Conservation (phyloP, 2,888 invertebrate species). For the Volucella inflata region DNA sequence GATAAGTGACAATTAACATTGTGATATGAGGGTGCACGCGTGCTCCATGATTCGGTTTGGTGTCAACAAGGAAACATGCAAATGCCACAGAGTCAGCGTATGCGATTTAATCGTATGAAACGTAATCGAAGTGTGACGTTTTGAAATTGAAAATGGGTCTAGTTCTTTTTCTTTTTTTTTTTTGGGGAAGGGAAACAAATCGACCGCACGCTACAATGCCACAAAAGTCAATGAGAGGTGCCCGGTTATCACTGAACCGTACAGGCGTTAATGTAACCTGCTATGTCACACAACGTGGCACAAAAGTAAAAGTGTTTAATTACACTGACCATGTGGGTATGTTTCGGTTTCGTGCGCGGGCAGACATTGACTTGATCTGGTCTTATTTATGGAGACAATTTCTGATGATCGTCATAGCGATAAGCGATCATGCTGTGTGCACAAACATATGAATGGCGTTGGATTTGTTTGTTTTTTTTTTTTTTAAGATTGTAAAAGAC, state of each 20-base stretch:
- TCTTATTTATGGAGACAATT: constrained; percentile 52
- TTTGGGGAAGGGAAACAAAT: constrained; percentile 4
- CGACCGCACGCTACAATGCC: constrained; percentile 48
- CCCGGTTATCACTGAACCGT: constrained; percentile 57
- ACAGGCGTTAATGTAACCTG: constrained; percentile 68
- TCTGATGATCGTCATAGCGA: constrained; percentile 29
- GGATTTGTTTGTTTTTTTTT: not conserved
- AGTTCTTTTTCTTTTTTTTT: not conserved
- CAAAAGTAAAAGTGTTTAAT: constrained; percentile 57
- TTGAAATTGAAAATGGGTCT: not conserved
- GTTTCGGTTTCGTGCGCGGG: constrained; percentile 12
- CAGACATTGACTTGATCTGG: constrained; percentile 26
- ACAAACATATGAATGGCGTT: not conserved
- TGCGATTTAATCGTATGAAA: constrained; percentile 4
- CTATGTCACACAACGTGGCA: constrained; percentile 20
- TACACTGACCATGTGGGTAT: constrained; percentile 4
- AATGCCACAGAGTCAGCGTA: constrained; percentile 4
- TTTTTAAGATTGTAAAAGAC: not conserved
- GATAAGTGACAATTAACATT: constrained; percentile 63
- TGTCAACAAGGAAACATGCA: constrained; percentile 26
- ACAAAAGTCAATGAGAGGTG: constrained; percentile 31
- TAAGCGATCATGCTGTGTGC: constrained; percentile 20
- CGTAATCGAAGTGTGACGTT: constrained; percentile 28
- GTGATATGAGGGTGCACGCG: constrained; percentile 39
- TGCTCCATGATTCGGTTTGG: constrained; percentile 22